Base-by-base conservation (phyloP, 2,797 vertebrate genomes). In the Hemibagrus guttatus region DNA sequence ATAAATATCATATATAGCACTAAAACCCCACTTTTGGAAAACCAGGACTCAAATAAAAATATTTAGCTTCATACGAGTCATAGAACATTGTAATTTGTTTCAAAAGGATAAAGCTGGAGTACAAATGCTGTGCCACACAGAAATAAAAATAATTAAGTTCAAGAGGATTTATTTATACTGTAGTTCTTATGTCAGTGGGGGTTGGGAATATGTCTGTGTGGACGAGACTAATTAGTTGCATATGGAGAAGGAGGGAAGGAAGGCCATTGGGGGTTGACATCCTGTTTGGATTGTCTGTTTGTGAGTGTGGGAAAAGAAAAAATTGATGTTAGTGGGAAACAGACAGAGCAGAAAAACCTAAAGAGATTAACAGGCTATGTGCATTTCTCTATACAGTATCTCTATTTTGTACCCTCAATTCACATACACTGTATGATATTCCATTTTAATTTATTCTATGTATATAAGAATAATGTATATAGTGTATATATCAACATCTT, bases 251-350 rank as follows among this genome's bases (percentile, higher is more conserved):
- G 74, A 56, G 42, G 56, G 26, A 54, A 49, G 46, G 80, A 71
- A 59, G 86, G 82, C 87, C 89, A 84, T 83, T 91, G 80, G 90
- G 89, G 89, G 90, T 92, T 94, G 93, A 94, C 92, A 92, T 94
- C 93, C 93, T 94, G 93, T 94, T 94, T 93, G 89, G 92, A 90
- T 93, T 93, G 89, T 88, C 87, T 90, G 88, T 84, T 87, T 91
- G 89, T 89, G 90, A 93, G 93, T 95, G 94, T 95, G 94, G 94
- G 95, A 95, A 95, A 84, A 83, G 58, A 80, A 76, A 78, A 63
- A 46, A 52, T 28, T 69, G 52, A 49, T 31, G 21, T 68, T 54
- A 76, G 83, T 80, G 82, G 64, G 74, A 82, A 74, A 63, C 8
- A 86, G 79, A 35, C n/a, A 71, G 23, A 81, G 31, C 68, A 81